phyloP scores from a whole-genome alignment of 1,140 invertebrate genomes.

The Dendroctonus ponderosae region DNA sequence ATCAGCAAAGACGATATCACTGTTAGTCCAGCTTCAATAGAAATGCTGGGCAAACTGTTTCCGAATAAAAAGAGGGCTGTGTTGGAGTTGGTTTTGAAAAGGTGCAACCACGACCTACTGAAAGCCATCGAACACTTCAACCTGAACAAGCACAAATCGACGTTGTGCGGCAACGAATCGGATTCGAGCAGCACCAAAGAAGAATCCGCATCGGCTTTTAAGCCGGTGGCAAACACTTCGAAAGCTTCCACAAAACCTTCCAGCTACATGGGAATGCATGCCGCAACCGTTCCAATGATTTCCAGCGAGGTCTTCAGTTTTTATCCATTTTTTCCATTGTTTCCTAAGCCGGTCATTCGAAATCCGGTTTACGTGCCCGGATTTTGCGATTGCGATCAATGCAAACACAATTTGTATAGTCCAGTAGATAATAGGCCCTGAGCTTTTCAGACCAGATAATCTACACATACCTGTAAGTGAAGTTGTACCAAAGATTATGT shows the following conservation, averaged over 20 bases:
- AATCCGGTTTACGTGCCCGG: constrained; percentile 50
- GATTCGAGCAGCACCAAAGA: constrained; percentile 33
- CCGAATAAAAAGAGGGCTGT: constrained; percentile 84
- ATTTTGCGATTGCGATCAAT: constrained; percentile 50
- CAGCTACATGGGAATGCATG: constrained; percentile 35
- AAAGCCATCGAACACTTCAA: constrained; percentile 51
- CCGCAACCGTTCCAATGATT: constrained; percentile 43
- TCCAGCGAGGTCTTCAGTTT: constrained; percentile 48
- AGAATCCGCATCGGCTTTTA: constrained; percentile 44
- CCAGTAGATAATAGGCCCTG: constrained; percentile 24
- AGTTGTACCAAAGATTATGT: constrained; percentile 15
- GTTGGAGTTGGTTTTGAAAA: constrained; percentile 66
- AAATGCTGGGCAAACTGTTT: constrained; percentile 83
- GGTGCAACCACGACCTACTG: constrained; percentile 49
- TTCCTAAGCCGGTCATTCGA: constrained; percentile 46
- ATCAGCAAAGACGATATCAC: constrained; percentile 38
- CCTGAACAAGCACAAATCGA: constrained; percentile 34
- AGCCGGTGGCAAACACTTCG: constrained; percentile 35
- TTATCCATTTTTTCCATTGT: constrained; percentile 49
- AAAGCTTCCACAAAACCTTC: constrained; percentile 33
- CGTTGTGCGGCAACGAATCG: constrained; percentile 20
- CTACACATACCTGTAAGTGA: not conserved
- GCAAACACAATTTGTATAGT: constrained; percentile 38
- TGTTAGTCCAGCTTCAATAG: constrained; percentile 67
- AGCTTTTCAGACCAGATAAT: not conserved